Evolutionary conservation across 2,113 vertebrate species (phyloP).

Genomic region (Jaculus jaculus): DNA sequence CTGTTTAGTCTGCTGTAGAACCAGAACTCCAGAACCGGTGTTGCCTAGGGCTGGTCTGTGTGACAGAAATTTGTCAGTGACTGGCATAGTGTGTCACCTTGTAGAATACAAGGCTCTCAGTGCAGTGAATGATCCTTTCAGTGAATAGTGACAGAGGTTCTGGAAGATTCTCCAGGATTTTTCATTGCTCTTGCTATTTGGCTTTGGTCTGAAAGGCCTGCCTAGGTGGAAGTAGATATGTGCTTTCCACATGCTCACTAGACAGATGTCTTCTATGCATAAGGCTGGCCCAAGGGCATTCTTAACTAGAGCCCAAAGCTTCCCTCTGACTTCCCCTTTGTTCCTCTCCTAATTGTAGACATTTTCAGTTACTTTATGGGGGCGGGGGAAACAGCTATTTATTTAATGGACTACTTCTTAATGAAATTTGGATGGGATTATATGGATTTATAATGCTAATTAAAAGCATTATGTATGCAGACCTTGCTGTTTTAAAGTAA

Average conservation of each 20-base stretch:
- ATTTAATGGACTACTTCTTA: conserved; percentile 36
- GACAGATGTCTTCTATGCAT: background rate
- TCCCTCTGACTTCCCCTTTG: background rate
- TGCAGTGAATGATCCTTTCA: conserved; percentile 42
- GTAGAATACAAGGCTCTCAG: background rate
- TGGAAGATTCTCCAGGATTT: conserved; percentile 9
- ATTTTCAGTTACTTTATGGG: conserved; percentile 39
- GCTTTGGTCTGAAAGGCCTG: background rate
- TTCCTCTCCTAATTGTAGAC: conserved; percentile 1
- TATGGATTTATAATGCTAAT: conserved; percentile 62
- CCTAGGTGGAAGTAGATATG: background rate
- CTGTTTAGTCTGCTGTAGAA: conserved; percentile 23
- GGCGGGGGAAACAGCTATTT: background rate
- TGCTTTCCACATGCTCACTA: background rate
- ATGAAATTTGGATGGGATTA: conserved; percentile 66
- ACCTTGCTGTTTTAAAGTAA: conserved; percentile 71
- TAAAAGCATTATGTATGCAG: conserved; percentile 66
- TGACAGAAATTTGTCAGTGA: background rate
- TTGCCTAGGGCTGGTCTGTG: conserved; percentile 17
- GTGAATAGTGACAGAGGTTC: background rate
- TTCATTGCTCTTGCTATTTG: conserved; percentile 3
- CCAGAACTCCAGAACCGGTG: conserved; percentile 31
- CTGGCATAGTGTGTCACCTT: conserved; percentile 29
- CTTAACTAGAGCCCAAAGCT: background rate
- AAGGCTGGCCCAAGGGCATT: background rate